Percentiles rank a stretch among this genome's conserved stretches.
phyloP scores from a whole-genome alignment of 2,888 invertebrate species.

The Drosophila yooni region DNA sequence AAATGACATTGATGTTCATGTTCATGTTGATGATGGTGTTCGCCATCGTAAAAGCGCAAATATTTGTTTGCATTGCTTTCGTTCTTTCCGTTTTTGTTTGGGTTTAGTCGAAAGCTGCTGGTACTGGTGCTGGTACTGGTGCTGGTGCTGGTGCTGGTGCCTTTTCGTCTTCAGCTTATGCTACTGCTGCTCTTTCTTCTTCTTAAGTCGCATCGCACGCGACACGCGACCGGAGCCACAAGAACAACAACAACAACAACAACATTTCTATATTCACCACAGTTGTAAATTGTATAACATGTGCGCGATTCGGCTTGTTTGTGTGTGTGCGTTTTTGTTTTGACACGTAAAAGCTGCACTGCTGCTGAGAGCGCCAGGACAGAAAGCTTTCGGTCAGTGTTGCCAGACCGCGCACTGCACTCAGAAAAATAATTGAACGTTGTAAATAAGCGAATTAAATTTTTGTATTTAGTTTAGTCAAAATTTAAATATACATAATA shows the following conservation, averaged over 20 bases:
- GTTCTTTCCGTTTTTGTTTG: slow-evolving; percentile 38
- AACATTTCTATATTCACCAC: slow-evolving; percentile 64
- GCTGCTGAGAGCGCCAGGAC: slow-evolving; percentile 23
- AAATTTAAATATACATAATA: background rate
- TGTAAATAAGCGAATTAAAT: rapidly evolving
- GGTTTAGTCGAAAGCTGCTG: slow-evolving; percentile 22
- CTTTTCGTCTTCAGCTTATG: background rate
- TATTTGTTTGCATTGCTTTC: slow-evolving; percentile 77
- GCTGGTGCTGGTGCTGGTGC: background rate
- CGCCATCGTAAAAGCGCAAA: slow-evolving; percentile 70
- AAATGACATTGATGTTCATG: slow-evolving; percentile 38
- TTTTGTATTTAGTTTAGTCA: background rate
- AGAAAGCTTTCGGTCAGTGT: slow-evolving; percentile 35
- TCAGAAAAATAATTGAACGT: background rate
- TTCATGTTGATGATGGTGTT: slow-evolving; percentile 50
- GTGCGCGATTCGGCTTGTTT: slow-evolving; percentile 46
- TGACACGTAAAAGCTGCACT: slow-evolving; percentile 67
- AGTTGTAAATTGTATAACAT: slow-evolving; percentile 74
- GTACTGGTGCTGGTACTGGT: background rate
- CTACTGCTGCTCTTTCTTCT: slow-evolving; percentile 11
- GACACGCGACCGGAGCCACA: slow-evolving; percentile 33
- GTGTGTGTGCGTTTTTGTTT: slow-evolving; percentile 61
- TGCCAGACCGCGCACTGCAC: slow-evolving; percentile 31
- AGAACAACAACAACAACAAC: slow-evolving; percentile 38
- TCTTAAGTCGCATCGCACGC: slow-evolving; percentile 46